Base-by-base conservation (phyloP, 30 jellyfish, hydroid and myxozoan species). In the Cassiopea xamachana region DNA sequence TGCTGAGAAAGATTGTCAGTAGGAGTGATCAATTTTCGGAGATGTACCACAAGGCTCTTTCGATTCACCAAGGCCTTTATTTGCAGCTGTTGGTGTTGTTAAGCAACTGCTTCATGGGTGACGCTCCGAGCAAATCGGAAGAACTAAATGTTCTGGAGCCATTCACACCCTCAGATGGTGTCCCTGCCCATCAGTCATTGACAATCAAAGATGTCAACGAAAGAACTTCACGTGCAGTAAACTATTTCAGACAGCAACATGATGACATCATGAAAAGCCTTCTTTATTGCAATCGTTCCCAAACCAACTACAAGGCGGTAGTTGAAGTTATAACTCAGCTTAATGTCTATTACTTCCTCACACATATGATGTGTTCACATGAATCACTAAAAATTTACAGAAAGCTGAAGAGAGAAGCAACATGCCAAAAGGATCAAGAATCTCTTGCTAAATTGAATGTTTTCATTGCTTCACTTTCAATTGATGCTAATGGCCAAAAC, bases 121-220 rank as follows among this genome's bases (percentile, higher is more conserved):
- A 59, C 19, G 58, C 79, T 27, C 85, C 88, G 7, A 58, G 83
- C 78, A 69, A 68, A 43, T 15, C 67, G 18, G 94, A 76, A 71
- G 94, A 87, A 55, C 80, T 77, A 1, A 45, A 82, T 14, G 86
- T 87, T 27, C 89, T 87, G 47, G 94, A 87, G 67, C 94, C 94
- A 47, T 87, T 77, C 75, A 87, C 89, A n/a, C 94, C 94, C 18
- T 87, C 94, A 61, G 94, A 87, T 50, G 94, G 94, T 44, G 84
- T 87, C 15, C 94, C 94, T 16, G 94, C 60, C 49, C 48, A 77
- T 16, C 60, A 50, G 58, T 87, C 94, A 1, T 16, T 87, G n/a
- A 18, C 88, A 14, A 69, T 51, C 18, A 19, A 69, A 16, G 82
- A 78, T 46, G 59, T 45, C 45, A 69, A 77, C 84, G 89, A 87